Percentiles rank a stretch among this genome's conserved stretches.
These are phyloP conservation scores for Anarsia innoxiella DNA, from an alignment of 2,888 invertebrate genomes.

Conservation along the genomic window DNA sequence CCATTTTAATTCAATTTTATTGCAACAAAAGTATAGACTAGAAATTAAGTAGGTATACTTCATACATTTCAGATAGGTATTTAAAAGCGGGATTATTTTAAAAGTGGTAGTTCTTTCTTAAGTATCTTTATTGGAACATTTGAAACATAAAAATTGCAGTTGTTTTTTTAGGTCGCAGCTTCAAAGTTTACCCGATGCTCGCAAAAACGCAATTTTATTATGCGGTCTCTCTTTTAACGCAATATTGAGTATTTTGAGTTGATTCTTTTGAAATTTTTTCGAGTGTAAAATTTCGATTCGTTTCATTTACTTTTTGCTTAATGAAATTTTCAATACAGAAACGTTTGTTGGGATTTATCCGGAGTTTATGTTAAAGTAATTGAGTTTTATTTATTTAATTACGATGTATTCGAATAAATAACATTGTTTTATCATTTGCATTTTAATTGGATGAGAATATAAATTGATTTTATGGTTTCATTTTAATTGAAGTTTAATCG, in stretches of 20 bases:
- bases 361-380: background rate
- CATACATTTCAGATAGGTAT: no score
- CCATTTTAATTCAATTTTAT: background rate
- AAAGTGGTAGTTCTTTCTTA: no score
- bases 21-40: background rate
- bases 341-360: slow-evolving; percentile 11
- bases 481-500: no score
- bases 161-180: slow-evolving; percentile 19
- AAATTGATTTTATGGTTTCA: no score
- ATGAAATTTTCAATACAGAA: slow-evolving; percentile 56
- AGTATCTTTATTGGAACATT: no score
- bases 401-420: no score
- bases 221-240: slow-evolving; percentile 52
- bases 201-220: slow-evolving; percentile 56
- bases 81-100: no score
- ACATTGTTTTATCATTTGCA: no score
- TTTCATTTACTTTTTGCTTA: slow-evolving; percentile 56
- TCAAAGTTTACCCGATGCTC: slow-evolving; percentile 16
- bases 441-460: no score
- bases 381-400: background rate
- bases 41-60: no score
- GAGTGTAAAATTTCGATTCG: slow-evolving; percentile 60
- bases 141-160: background rate
- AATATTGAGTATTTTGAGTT: slow-evolving; percentile 52
- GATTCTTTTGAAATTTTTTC: slow-evolving; percentile 58